phyloP scores from a whole-genome alignment of 23 tunicate genomes.

The Corella eumyota region DNA sequence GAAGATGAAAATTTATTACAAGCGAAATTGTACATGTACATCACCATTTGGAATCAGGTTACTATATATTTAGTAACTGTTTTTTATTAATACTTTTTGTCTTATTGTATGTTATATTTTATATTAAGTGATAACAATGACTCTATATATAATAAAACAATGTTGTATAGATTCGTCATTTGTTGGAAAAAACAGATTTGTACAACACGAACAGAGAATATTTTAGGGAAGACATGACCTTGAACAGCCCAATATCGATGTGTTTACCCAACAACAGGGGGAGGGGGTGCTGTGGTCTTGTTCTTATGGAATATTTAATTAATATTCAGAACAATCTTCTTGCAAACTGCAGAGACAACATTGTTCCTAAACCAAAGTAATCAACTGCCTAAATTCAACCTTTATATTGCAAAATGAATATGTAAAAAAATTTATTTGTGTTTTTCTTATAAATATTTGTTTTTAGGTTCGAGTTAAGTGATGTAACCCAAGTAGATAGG shows the following conservation, averaged over 20 bases:
- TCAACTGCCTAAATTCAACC: not conserved
- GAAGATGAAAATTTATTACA: slow-evolving; percentile 29
- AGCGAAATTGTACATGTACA: slow-evolving; percentile 27
- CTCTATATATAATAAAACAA: no score
- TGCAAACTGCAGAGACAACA: slow-evolving; percentile 24
- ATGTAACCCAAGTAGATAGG: not conserved
- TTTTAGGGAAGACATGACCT: slow-evolving; percentile 16
- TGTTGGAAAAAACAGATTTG: not conserved
- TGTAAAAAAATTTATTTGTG: not conserved
- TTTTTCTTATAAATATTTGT: not conserved
- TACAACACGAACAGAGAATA: slow-evolving; percentile 7
- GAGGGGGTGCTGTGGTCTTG: slow-evolving; percentile 61
- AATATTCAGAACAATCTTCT: slow-evolving; percentile 54
- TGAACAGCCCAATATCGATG: slow-evolving; percentile 59
- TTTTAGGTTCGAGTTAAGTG: slow-evolving; percentile 1
- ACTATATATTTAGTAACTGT: not conserved
- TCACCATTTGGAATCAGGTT: slow-evolving; percentile 70
- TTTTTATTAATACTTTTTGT: not conserved
- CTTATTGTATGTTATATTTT: not conserved
- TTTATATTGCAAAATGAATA: not conserved
- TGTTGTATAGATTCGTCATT: no score
- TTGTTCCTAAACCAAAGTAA: slow-evolving; percentile 22
- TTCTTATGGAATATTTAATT: slow-evolving; percentile 36
- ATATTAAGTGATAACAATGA: not conserved
- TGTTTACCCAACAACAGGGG: slow-evolving; percentile 53